phyloP scores from a whole-genome alignment of 2,888 invertebrate genomes.

The Barypeithes pellucidus region DNA sequence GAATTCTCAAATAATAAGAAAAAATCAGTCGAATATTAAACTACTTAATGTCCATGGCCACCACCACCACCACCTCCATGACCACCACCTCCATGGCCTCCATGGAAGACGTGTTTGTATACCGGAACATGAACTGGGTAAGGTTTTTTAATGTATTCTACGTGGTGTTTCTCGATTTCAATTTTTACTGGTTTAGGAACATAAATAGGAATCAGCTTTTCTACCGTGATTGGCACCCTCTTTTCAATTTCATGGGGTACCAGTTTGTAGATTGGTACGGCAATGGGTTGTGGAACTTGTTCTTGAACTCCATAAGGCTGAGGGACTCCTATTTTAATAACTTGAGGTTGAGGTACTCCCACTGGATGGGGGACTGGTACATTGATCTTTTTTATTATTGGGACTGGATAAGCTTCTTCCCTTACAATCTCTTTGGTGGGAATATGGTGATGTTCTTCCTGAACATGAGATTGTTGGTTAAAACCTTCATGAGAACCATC shows the following conservation, averaged over 20 bases:
- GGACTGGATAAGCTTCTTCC: slow-evolving; percentile 80
- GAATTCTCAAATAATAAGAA: slow-evolving; percentile 28
- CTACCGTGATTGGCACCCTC: slow-evolving; percentile 82
- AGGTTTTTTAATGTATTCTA: slow-evolving; percentile 77
- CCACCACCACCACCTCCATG: slow-evolving; percentile 37
- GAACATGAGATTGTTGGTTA: slow-evolving; percentile 71
- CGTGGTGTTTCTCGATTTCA: slow-evolving; percentile 82
- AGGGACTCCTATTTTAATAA: slow-evolving; percentile 81
- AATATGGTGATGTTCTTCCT: slow-evolving; percentile 74
- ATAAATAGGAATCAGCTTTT: slow-evolving; percentile 81
- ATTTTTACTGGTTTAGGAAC: slow-evolving; percentile 84
- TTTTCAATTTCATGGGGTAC: slow-evolving; percentile 82
- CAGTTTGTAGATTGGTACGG: slow-evolving; percentile 82
- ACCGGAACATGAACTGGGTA: slow-evolving; percentile 84
- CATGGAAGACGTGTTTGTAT: slow-evolving; percentile 82
- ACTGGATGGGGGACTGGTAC: slow-evolving; percentile 83
- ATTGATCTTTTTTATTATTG: slow-evolving; percentile 81
- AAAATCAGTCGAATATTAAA: slow-evolving; percentile 17
- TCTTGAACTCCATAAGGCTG: slow-evolving; percentile 84
- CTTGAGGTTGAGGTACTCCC: slow-evolving; percentile 81
- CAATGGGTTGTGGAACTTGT: slow-evolving; percentile 81
- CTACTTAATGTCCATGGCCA: slow-evolving; percentile 12
- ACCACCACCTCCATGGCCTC: slow-evolving; percentile 58
- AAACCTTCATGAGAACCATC: slow-evolving; percentile 68
- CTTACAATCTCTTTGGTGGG: slow-evolving; percentile 78